A percentile compares a stretch with the other conserved stretches of the same genome.
These are phyloP conservation scores for Eilema caniola DNA, from an alignment of 2,888 invertebrate species.

Conservation along the genomic window DNA sequence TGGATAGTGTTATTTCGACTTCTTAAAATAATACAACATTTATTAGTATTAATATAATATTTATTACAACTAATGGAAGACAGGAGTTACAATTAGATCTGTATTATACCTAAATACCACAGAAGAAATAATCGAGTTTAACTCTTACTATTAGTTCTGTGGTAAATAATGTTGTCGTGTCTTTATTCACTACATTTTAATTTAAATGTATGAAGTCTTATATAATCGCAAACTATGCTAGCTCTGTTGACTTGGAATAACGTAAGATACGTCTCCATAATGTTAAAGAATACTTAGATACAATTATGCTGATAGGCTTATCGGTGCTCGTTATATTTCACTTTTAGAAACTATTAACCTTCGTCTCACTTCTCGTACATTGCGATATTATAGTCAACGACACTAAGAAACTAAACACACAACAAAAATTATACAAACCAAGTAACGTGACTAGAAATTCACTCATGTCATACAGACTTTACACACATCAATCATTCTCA, in stretches of 20 bases:
- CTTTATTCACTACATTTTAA: conserved; percentile 6
- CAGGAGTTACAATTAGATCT: conserved; percentile 35
- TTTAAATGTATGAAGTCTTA: background rate
- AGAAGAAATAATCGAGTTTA: no score
- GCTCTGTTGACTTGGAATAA: background rate
- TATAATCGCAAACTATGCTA: background rate
- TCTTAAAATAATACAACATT: background rate
- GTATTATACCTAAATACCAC: background rate
- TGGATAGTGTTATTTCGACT: no score
- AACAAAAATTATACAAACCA: background rate
- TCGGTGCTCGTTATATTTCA: no score
- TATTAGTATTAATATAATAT: conserved; percentile 22
- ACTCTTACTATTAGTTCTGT: no score
- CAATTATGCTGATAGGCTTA: no score
- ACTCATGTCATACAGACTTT: background rate
- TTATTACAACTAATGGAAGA: conserved; percentile 57
- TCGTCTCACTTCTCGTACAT: background rate
- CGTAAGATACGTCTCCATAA: background rate
- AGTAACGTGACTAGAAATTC: background rate
- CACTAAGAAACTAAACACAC: background rate
- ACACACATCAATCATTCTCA: background rate
- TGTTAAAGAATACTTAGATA: background rate
- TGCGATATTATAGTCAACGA: background rate
- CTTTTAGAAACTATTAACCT: background rate
- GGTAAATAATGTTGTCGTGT: conserved; percentile 13